These are phyloP conservation scores for Spodoptera exigua DNA, from an alignment of 2,888 invertebrate genomes.

Conservation along the genomic window DNA sequence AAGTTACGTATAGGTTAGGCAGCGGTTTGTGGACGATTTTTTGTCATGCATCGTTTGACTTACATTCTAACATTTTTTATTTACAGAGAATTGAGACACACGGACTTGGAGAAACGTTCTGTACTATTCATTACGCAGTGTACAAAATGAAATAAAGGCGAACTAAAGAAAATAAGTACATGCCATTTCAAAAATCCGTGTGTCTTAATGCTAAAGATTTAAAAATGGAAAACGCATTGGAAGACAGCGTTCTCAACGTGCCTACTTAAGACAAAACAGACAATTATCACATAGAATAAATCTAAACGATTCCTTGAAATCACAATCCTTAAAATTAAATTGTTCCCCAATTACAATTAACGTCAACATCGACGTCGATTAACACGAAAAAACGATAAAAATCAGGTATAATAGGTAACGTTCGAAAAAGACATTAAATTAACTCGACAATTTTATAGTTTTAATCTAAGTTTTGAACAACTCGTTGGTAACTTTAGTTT, in stretches of 20 bases:
- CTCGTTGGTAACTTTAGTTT: slow-evolving; percentile 86
- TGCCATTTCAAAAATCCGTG: slow-evolving; percentile 28
- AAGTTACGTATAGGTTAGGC: slow-evolving; percentile 76
- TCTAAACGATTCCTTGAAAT: slow-evolving; percentile 84
- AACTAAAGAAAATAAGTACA: slow-evolving; percentile 12
- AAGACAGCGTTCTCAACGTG: slow-evolving; percentile 82
- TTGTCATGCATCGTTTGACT: slow-evolving; percentile 81
- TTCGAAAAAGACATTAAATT: slow-evolving; percentile 84
- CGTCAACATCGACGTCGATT: slow-evolving; percentile 78
- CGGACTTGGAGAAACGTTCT: slow-evolving; percentile 17
- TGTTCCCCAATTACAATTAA: slow-evolving; percentile 85
- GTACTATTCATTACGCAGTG: background rate
- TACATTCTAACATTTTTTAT: slow-evolving; percentile 72
- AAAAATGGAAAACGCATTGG: slow-evolving; percentile 81
- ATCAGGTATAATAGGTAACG: slow-evolving; percentile 88
- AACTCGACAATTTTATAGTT: slow-evolving; percentile 77
- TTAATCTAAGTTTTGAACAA: slow-evolving; percentile 85
- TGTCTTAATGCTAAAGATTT: slow-evolving; percentile 47
- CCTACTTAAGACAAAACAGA: slow-evolving; percentile 75
- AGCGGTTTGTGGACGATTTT: slow-evolving; percentile 70
- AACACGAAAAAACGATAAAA: slow-evolving; percentile 78
- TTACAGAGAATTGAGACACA: slow-evolving; percentile 66
- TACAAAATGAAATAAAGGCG: slow-evolving; percentile 5
- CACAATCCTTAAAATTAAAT: slow-evolving; percentile 86
- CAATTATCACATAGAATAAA: slow-evolving; percentile 86